Evolutionary conservation across 2,113 vertebrate species (phyloP), one percentile per base, ranked within the genome.

Genomic region (Saguinus midas): DNA sequence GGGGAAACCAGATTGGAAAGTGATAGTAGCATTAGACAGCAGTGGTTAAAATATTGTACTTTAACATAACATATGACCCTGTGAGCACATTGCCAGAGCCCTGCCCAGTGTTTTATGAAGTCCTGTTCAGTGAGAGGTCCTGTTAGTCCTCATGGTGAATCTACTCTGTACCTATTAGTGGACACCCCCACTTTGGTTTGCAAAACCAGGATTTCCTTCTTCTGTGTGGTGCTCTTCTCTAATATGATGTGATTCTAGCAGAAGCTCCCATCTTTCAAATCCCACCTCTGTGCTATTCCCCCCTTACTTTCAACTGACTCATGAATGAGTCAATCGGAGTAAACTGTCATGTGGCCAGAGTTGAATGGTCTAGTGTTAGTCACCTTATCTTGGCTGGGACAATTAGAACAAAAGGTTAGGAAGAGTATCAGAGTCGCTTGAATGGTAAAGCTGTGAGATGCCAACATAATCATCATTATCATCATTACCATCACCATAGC

Each of bases 31-130:
- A 66, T 91, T 61, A 61, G 20, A 14, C 43, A 43, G 40, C 13
- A 76, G 70, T 61, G 81, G 90, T 35, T 82, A 75, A 93, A 91
- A 87, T 82, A 78, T 13, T 72, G 73, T 64, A 32, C 50, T 48
- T 88, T 37, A 17, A 37, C 9, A 13, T 83, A 40, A 32, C 52
- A 4, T 27, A 2, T 6, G 52, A 20, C 43, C 48, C 9, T 45
- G n/a, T 40, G 32, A 25, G 64, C 16, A n/a, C 25, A 18, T 7
- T 70, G 8, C 40, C 80, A 5, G 10, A 5, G 5, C 21, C 81
- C 18, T 8, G 35, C 17, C n/a, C 8, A 32, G 10, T 20, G 37
- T 17, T 32, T n/a, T 14, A 3, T 68, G 12, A 76, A 84, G 52
- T 7, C 32, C 45, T 16, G 16, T 25, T 61, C 58, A 43, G 6